Conservation (phyloP, 2,888 invertebrate species). For the Drosophila gaucha region DNA sequence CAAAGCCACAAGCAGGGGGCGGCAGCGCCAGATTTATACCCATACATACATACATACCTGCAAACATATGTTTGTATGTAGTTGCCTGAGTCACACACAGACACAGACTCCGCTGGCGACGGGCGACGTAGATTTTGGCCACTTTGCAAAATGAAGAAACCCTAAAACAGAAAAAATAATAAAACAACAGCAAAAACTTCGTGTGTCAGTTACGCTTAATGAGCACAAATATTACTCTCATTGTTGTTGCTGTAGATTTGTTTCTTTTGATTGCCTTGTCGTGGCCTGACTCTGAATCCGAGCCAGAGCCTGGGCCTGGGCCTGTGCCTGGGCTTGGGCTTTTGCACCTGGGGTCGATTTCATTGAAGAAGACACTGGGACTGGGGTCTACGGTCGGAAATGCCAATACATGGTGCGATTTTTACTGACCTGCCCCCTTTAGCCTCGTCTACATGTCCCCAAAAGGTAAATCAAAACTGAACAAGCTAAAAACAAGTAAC, state of each 20-base stretch:
- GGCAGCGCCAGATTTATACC: constrained; percentile 26
- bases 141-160: constrained; percentile 80
- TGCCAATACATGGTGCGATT: constrained; percentile 65
- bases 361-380: constrained; percentile 34
- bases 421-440: constrained; percentile 12
- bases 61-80: background rate
- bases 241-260: constrained; percentile 76
- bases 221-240: constrained; percentile 82
- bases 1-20: constrained; percentile 45
- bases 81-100: constrained; percentile 48
- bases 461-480: background rate
- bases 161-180: constrained; percentile 61
- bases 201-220: constrained; percentile 83
- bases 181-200: constrained; percentile 65
- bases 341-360: constrained; percentile 59
- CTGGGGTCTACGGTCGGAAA: constrained; percentile 61
- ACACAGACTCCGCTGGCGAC: constrained; percentile 52
- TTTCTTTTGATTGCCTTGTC: constrained; percentile 72
- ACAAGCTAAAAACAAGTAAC: background rate
- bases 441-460: constrained; percentile 4
- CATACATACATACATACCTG: constrained; percentile 6
- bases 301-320: constrained; percentile 7
- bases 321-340: constrained; percentile 13
- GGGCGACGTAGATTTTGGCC: constrained; percentile 72
- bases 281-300: constrained; percentile 39